Evolutionary conservation across 2,888 invertebrate species (phyloP), one percentile per base, ranked within the genome.

Genomic region (Malachius bipustulatus): DNA sequence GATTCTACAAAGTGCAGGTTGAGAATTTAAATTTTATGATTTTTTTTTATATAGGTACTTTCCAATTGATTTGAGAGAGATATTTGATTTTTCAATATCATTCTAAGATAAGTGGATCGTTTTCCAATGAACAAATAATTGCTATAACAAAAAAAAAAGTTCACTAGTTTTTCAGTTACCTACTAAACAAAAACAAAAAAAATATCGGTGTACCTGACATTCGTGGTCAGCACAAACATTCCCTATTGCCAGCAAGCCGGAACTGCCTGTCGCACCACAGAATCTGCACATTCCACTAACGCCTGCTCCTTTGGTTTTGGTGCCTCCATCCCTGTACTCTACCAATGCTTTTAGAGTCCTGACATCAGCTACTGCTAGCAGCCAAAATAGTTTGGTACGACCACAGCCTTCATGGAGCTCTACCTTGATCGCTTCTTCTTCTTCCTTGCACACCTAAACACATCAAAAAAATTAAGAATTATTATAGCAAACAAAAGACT

Each of bases 351-450:
- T 96, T 10, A 96, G 65, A 0, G 94, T 94, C 47, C 84, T 77
- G 1, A 91, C 83, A 58, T 97, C 96, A 1, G 96, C 91, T 13
- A 97, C 65, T 1, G 93, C 81, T 51, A 94, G 67, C 4, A 97
- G 69, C 93, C 96, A 96, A 62, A 91, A 93, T 3, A 97, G 67
- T 62, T 96, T 94, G 1, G 90, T 91, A 24, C 97, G 73, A 0
- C 96, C 96, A 58, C 96, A 96, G 0, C 84, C 82, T 63, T 93
- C 96, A 62, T 97, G 96, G n/a, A 96, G 72, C 62, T 97, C 94
- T 3, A 97, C 89, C 42, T 89, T 82, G 41, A 96, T 91, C 0
- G 93, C 88, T 58, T 91, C 90, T 55, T 94, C 91, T 54, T 94
- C 93, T 56, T 93, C 93, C 59, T 93, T 93, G 63, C 93, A 93